phyloP scores from a whole-genome alignment of 64 coral and sea anemone species.

The Stichodactyla mertensii region DNA sequence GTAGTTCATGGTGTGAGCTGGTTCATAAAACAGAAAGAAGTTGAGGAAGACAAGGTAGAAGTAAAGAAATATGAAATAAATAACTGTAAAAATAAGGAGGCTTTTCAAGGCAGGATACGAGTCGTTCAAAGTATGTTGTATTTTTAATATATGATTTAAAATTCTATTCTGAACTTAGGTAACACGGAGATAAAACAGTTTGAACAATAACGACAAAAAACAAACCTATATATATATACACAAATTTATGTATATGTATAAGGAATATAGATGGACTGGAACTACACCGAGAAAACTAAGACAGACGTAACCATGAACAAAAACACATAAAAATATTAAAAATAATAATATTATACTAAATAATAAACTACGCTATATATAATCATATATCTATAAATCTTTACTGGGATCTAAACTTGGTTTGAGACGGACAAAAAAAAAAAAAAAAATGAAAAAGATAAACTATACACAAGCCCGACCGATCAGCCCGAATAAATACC shows the following conservation, averaged over 20 bases:
- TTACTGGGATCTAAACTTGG: neutral
- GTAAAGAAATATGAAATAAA: too few species aligned
- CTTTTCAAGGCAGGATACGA: neutral
- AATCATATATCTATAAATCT: neutral
- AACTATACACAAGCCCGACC: neutral
- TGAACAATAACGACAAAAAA: neutral
- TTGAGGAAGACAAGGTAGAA: too few species aligned
- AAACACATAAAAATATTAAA: neutral
- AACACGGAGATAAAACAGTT: neutral
- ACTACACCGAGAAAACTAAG: neutral
- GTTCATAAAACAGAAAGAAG: too few species aligned
- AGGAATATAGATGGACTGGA: neutral
- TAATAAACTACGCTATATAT: neutral
- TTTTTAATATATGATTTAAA: slow-evolving; percentile 11
- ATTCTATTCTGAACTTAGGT: neutral
- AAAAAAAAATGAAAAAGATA: neutral
- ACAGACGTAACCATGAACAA: neutral
- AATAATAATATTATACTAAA: neutral
- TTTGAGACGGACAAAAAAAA: neutral
- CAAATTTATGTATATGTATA: neutral
- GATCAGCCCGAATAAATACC: neutral
- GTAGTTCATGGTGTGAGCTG: too few species aligned
- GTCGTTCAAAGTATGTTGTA: neutral
- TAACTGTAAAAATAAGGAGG: too few species aligned
- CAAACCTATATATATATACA: neutral